These are phyloP conservation scores for Gastracanthus pulcherrimus DNA, from an alignment of 2,888 invertebrate genomes.

Conservation along the genomic window DNA sequence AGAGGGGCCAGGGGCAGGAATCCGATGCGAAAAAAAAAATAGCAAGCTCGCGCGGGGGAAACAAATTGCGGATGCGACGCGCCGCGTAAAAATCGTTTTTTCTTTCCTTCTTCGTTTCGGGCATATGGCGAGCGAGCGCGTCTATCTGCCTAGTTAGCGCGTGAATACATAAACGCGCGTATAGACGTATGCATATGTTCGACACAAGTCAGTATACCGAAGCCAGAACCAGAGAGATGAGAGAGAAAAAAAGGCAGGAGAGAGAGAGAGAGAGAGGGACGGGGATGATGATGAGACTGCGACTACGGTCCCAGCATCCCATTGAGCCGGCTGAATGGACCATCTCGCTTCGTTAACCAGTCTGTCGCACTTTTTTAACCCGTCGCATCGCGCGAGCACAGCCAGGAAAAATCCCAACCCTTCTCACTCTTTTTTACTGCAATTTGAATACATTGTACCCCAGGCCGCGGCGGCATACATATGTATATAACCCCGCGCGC, in stretches of 20 bases:
- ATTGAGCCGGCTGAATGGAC: slow-evolving; percentile 76
- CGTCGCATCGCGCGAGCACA: too few species aligned
- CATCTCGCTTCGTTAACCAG: slow-evolving; percentile 78
- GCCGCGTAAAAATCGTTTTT: slow-evolving; percentile 21
- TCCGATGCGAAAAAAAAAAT: slow-evolving; percentile 31
- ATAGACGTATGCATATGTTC: slow-evolving; percentile 60
- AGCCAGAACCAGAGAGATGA: slow-evolving; percentile 36
- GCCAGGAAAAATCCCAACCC: slow-evolving; percentile 72
- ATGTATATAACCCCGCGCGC: slow-evolving; percentile 68
- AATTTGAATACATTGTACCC: slow-evolving; percentile 78
- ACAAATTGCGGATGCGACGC: slow-evolving; percentile 47
- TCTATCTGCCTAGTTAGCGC: slow-evolving; percentile 66
- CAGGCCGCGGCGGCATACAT: slow-evolving; percentile 72
- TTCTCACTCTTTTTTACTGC: slow-evolving; percentile 67
- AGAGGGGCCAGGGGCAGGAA: not conserved
- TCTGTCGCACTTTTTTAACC: slow-evolving; percentile 76
- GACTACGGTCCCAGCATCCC: slow-evolving; percentile 73
- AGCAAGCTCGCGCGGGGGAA: slow-evolving; percentile 20
- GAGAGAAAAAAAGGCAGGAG: slow-evolving; percentile 28
- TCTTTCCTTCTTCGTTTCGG: not conserved
- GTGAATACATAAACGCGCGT: slow-evolving; percentile 63
- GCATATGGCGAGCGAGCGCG: slow-evolving; percentile 55
- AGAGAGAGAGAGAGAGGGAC: slow-evolving; percentile 59
- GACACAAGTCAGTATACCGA: slow-evolving; percentile 54
- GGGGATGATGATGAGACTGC: slow-evolving; percentile 25